A percentile compares a stretch with the other conserved stretches of the same genome.
Conservation (phyloP, 2,797 vertebrate genomes). For the Myoxocephalus aenaeus region DNA sequence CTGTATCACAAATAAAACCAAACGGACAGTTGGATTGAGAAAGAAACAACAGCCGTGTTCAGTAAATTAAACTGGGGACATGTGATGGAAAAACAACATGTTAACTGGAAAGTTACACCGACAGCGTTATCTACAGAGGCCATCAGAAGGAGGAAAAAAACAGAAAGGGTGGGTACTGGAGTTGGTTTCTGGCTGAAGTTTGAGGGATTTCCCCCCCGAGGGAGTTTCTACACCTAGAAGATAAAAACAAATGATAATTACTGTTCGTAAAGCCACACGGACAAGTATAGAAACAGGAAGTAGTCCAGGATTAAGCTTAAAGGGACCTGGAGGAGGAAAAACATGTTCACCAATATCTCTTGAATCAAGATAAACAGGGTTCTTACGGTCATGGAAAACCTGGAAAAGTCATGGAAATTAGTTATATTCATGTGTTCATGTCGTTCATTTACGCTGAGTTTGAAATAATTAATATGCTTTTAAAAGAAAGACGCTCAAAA, state of each 20-base stretch:
- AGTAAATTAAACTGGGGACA: neutral
- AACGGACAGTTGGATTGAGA: neutral
- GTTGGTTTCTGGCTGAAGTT: neutral
- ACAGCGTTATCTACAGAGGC: neutral
- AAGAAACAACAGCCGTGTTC: no score
- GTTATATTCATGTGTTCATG: no score
- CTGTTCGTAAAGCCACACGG: neutral
- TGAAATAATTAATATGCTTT: no score
- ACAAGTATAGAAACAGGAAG: neutral
- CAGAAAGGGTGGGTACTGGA: neutral
- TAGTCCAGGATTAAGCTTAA: neutral
- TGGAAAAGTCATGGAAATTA: no score
- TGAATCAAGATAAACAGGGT: no score
- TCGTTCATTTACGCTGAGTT: no score
- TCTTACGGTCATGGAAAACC: no score
- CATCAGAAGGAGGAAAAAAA: neutral
- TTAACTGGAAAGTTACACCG: neutral
- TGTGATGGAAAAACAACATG: neutral
- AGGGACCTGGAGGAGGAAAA: neutral
- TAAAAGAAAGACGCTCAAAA: no score
- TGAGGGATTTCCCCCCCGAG: conserved; percentile 1
- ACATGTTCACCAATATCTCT: neutral
- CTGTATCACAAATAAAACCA: neutral
- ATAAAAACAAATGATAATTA: neutral
- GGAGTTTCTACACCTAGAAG: neutral